Base-by-base conservation (phyloP, 2,888 invertebrate species). In the Nymphalis urticae region DNA sequence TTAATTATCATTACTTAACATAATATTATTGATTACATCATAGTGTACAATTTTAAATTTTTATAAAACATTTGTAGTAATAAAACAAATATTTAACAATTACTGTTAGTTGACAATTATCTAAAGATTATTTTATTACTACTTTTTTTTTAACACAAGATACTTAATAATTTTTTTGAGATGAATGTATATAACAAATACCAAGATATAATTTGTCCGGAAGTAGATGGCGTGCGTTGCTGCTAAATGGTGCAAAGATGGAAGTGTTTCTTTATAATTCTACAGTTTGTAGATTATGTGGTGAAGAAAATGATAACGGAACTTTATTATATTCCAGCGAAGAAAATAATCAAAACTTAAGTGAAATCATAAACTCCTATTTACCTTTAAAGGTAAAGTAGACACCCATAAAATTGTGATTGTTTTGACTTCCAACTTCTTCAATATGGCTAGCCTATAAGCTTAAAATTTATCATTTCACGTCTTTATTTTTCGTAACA, bases 201-300 rank as follows among this genome's bases (percentile, higher is more conserved):
- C 8, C 1, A 19, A 32, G 56, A 56, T 32, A 56, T n/a, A 17
- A 32, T 56, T 32, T 36, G 13, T 32, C 47, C 70, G 91, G 90
- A 92, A 84, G 81, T 88, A 90, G 91, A 82, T 88, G 91, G 86
- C 89, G 90, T 83, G 58, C 53, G 56, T 27, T 58, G 53, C 53
- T 71, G 64, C 68, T 61, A 64, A 27, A 64, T 70, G 62, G 75
- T 75, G 80, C 75, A 81, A 84, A 78, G 76, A 90, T 92, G 92
- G 91, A 91, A 89, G 91, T 91, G 76, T 87, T 83, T 83, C 93
- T 95, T 78, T 95, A 94, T 83, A 94, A 96, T 90, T 95, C 95
- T 76, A 93, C 93, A 74, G 93, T 95, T 89, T 96, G 96, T 89
- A 94, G 96, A 88, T 94, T 96, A 85, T 96, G 96, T 92, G 95